Evolutionary conservation across 2,797 vertebrate species (phyloP), one percentile per base, ranked within the genome.

Genomic region (Strix occidentalis): DNA sequence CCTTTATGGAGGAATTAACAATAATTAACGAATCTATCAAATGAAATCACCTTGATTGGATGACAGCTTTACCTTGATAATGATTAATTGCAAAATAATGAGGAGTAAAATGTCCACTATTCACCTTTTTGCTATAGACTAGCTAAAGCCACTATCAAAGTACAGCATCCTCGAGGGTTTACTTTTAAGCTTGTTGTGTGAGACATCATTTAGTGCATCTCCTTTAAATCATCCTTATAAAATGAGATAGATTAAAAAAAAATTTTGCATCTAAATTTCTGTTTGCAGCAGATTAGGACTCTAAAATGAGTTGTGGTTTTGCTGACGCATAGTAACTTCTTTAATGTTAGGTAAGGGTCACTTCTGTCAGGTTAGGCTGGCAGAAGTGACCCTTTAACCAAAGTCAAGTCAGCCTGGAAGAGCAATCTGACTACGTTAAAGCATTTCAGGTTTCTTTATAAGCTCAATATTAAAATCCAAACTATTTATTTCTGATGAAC

Each of bases 41-140:
- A 82, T 87, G 63, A 87, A 94, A 94, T 95, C 88, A 93, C 88
- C 90, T 97, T 74, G 78, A 92, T 91, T 93, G 92, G 78, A 80
- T 93, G 87, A 71, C 68, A 43, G 78, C 51, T 91, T 78, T 91
- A 79, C 90, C 82, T 66, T 79, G 84, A 41, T 95, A 81, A 84
- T 77, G 83, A 94, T 90, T 65, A 91, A 87, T 74, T 83, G 70
- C 60, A 50, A 85, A 90, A 84, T 89, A 79, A 90, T 6, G 9
- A 51, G 60, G 23, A 85, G 29, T 33, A 31, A 78, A 94, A 78
- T 69, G 64, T 60, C 89, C 82, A n/a, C 71, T 57, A 0, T 76
- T 51, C 3, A 6, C 31, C 12, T 29, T 86, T 89, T 94, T 84
- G 20, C 15, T 65, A 3, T 28, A 24, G 35, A 31, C 37, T 33